These are phyloP conservation scores for Gymnodraco acuticeps DNA, from an alignment of 2,797 vertebrate genomes.

Conservation along the genomic window DNA sequence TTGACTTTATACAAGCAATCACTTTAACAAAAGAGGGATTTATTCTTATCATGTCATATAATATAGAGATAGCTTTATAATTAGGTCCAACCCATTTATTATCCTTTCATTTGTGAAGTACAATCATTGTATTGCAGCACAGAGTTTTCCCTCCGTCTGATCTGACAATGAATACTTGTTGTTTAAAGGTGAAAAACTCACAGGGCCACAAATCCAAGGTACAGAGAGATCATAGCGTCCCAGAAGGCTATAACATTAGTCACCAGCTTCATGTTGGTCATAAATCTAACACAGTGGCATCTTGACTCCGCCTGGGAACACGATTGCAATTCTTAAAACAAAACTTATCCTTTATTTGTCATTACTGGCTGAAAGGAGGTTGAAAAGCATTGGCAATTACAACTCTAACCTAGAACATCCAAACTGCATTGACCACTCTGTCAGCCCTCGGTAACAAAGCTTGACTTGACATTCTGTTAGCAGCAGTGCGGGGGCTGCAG, in stretches of 20 bases:
- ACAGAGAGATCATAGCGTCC: slow-evolving; percentile 63
- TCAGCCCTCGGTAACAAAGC: slow-evolving; percentile 72
- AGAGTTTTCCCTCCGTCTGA: not conserved
- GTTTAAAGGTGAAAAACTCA: slow-evolving; percentile 53
- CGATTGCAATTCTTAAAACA: slow-evolving; percentile 54
- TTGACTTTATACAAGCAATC: not conserved
- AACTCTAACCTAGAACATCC: slow-evolving; percentile 68
- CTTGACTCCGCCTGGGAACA: slow-evolving; percentile 54
- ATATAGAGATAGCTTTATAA: not conserved
- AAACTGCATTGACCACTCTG: slow-evolving; percentile 76
- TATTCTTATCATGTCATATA: not conserved
- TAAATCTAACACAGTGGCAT: slow-evolving; percentile 66
- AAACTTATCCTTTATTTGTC: slow-evolving; percentile 75
- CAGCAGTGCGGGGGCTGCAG: slow-evolving; percentile 48
- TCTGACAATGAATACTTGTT: slow-evolving; percentile 11
- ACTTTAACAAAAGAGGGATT: not conserved
- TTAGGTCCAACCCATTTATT: not conserved
- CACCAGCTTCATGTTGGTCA: slow-evolving; percentile 62
- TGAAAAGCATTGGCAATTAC: slow-evolving; percentile 66
- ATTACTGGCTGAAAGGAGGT: slow-evolving; percentile 55
- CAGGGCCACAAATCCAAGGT: slow-evolving; percentile 52
- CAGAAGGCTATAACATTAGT: slow-evolving; percentile 64
- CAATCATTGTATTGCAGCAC: not conserved
- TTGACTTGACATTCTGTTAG: slow-evolving; percentile 81
- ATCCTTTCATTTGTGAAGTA: not conserved